These are phyloP conservation scores for Petaurus breviceps DNA, from an alignment of 2,113 vertebrate species.

Conservation along the genomic window DNA sequence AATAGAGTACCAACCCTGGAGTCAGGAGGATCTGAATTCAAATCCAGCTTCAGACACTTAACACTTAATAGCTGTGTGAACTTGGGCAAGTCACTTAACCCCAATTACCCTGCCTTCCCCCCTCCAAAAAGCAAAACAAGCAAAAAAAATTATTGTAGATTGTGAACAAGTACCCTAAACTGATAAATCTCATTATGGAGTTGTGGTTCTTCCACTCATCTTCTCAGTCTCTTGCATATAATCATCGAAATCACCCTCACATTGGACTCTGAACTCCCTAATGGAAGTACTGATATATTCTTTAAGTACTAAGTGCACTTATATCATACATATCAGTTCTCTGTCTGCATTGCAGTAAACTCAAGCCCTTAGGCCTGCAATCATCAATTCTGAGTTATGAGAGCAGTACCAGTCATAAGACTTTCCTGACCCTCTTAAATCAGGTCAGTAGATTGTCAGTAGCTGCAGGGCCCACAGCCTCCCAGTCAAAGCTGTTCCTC, in stretches of 20 bases:
- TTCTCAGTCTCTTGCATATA: not conserved
- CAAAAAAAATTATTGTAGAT: not conserved
- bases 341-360: not conserved
- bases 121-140: too few relatives aligned
- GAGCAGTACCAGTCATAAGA: not conserved
- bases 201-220: not conserved
- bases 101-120: too few relatives aligned
- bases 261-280: not conserved
- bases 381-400: not conserved
- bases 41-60: too few relatives aligned
- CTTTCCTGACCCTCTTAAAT: not conserved
- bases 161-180: not conserved
- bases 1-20: too few relatives aligned
- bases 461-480: not conserved
- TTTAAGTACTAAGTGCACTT: not conserved
- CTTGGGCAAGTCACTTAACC: too few relatives aligned
- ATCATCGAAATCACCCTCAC: not conserved
- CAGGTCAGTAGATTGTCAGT: not conserved
- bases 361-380: not conserved
- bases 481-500: not conserved
- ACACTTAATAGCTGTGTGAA: too few relatives aligned
- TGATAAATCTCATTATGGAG: not conserved
- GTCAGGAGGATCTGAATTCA: too few relatives aligned
- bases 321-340: not conserved
- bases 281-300: not conserved